phyloP scores from a whole-genome alignment of 2,113 vertebrate genomes.

The Ifrita kowaldi region DNA sequence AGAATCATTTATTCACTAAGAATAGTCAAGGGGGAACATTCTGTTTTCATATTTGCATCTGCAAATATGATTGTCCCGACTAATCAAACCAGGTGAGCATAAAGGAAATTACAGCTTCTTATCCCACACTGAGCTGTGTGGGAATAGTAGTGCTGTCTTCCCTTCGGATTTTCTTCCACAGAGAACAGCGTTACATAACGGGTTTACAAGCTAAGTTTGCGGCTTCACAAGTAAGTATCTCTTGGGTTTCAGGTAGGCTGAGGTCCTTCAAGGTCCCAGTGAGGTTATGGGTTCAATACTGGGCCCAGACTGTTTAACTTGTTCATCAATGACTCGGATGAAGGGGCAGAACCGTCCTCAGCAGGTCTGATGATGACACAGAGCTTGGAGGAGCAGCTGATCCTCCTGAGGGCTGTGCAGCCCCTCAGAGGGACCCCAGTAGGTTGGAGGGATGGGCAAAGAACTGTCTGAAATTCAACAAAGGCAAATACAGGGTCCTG shows the following conservation, averaged over 20 bases:
- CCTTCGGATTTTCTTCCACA: neutral
- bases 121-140: neutral
- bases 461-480: neutral
- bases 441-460: neutral
- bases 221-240: neutral
- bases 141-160: neutral
- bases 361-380: neutral
- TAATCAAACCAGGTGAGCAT: neutral
- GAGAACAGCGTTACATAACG: neutral
- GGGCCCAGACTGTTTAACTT: neutral
- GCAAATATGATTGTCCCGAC: neutral
- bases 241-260: neutral
- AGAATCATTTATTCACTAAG: neutral
- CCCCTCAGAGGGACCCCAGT: accelerated
- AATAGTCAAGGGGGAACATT: neutral
- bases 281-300: neutral
- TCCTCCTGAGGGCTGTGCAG: neutral
- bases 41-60: neutral
- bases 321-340: neutral
- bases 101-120: neutral
- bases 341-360: neutral
- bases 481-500: neutral
- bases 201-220: neutral
- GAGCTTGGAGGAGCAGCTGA: neutral
- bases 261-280: neutral